Evolutionary conservation across 2,113 vertebrate species (phyloP), one percentile per base, ranked within the genome.

Genomic region (Aegithalos caudatus): DNA sequence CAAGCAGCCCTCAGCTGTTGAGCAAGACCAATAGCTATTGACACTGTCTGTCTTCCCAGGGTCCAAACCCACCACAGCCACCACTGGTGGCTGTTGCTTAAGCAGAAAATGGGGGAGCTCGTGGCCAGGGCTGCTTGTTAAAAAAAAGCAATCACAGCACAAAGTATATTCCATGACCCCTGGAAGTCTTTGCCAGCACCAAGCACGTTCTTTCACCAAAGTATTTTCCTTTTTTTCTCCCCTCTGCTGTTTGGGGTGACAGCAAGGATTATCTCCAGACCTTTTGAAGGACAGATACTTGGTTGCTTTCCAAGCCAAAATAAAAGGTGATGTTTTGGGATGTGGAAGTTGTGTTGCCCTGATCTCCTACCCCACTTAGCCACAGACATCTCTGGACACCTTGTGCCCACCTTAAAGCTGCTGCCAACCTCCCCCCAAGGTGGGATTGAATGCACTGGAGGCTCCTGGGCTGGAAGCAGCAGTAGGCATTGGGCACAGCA

Each of bases 191-290:
- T 17, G 4, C 9, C 35, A 56, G 58, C 27, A 47, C 60, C 5
- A 1, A 77, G 27, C 0, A 0, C n/a, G 50, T 84, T 60, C 57
- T 71, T 70, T 81, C 47, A 54, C 31, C 20, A 6, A 42, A 61
- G 27, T 0, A 23, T 9, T 81, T 74, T 71, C 65, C 51, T 13
- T 50, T 93, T 86, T 57, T 28, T 9, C 47, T 76, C 13, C 60
- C 25, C 27, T 16, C 58, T 54, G 37, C 78, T 54, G 8, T 54
- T 86, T 67, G 51, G 47, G 56, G 27, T 71, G 47, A 27, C 23
- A 29, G 8, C 23, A 38, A 73, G 25, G 16, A 51, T 47, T 50
- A 11, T 80, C 14, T 81, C 33, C 8, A n/a, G 29, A 37, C 20
- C 29, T 69, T 64, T 12, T 40, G 44, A 76, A 76, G 64, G 45